Conservation (phyloP, 2,797 vertebrate genomes). For the Gallinago solitaria region DNA sequence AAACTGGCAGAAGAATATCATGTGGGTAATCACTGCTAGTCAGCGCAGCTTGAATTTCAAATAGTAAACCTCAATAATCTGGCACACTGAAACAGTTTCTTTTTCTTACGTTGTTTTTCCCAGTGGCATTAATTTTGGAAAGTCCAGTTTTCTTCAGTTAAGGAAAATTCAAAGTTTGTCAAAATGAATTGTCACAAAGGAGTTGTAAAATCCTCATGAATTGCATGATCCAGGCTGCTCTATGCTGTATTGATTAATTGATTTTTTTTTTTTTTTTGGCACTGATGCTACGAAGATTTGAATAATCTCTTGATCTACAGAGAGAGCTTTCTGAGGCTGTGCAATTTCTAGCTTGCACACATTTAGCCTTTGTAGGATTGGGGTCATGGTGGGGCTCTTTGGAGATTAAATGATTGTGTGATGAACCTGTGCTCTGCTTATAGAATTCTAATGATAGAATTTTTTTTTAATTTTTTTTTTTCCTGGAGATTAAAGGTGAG, state of each 20-base stretch:
- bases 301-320: not conserved
- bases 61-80: not conserved
- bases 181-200: not conserved
- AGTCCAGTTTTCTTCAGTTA: not conserved
- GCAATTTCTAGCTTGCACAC: not conserved
- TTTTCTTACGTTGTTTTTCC: not conserved
- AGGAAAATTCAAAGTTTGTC: not conserved
- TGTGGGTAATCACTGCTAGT: not conserved
- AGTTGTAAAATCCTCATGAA: not conserved
- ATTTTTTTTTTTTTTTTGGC: not conserved
- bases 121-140: not conserved
- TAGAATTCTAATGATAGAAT: not conserved
- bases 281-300: not conserved
- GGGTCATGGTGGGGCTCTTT: not conserved
- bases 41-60: not conserved
- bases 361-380: not conserved
- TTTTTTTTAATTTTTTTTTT: not conserved
- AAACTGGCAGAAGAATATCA: not conserved
- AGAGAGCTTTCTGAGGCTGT: not conserved
- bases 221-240: not conserved
- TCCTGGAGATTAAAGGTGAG: not conserved
- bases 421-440: not conserved
- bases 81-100: not conserved
- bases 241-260: not conserved
- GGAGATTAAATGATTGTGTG: not conserved